phyloP scores from a whole-genome alignment of 2,888 invertebrate species.

The Acleris cristana region DNA sequence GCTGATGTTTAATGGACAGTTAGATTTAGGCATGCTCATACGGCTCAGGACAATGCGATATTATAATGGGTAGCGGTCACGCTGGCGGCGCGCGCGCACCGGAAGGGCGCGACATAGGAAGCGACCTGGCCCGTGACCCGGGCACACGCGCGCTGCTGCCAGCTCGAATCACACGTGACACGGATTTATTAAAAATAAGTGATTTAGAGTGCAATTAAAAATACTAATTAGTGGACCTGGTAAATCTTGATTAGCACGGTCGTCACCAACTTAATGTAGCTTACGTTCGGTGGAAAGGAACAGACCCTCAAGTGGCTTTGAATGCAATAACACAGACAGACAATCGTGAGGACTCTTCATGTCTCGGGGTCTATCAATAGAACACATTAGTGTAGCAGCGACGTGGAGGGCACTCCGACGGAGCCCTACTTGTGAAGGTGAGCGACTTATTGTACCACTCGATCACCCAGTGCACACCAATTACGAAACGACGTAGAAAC shows the following conservation, averaged over 20 bases:
- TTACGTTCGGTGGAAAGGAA: too few species aligned
- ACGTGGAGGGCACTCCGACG: slow-evolving; percentile 38
- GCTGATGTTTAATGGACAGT: slow-evolving; percentile 27
- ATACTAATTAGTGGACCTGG: background rate
- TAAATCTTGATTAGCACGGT: too few species aligned
- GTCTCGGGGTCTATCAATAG: slow-evolving; percentile 49
- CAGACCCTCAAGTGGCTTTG: background rate
- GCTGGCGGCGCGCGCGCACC: slow-evolving; percentile 72
- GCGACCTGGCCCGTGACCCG: slow-evolving; percentile 72
- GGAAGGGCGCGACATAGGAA: slow-evolving; percentile 81
- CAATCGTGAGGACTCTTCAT: slow-evolving; percentile 45
- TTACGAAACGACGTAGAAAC: background rate
- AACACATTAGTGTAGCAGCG: slow-evolving; percentile 55
- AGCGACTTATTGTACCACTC: slow-evolving; percentile 33
- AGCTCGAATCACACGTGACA: slow-evolving; percentile 65
- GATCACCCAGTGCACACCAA: slow-evolving; percentile 25
- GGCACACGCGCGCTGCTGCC: slow-evolving; percentile 67
- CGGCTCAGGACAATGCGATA: slow-evolving; percentile 59
- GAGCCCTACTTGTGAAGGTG: slow-evolving; percentile 45
- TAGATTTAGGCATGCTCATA: slow-evolving; percentile 32
- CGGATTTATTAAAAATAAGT: slow-evolving; percentile 22
- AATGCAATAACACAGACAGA: slow-evolving; percentile 40
- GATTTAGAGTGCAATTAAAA: slow-evolving; percentile 2
- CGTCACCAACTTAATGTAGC: too few species aligned
- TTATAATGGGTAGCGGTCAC: slow-evolving; percentile 64